Conservation (phyloP, 2,888 invertebrate species). For the Antheraea assamensis region DNA sequence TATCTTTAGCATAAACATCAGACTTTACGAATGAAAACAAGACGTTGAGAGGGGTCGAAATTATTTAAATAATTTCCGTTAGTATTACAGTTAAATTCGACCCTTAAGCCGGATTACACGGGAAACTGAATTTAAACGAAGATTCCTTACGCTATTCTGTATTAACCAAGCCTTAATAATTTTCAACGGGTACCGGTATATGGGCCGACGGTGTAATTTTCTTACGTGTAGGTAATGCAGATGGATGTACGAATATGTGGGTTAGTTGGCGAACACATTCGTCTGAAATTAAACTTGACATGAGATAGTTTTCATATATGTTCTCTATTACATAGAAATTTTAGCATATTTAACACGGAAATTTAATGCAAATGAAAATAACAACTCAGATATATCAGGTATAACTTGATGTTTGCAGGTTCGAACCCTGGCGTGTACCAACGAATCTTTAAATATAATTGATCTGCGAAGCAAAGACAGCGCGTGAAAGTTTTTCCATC, state of each 20-base stretch:
- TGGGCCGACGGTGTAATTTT: constrained; percentile 3
- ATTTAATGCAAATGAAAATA: too few species aligned
- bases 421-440: too few species aligned
- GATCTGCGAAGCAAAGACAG: too few species aligned
- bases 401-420: too few species aligned
- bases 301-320: too few species aligned
- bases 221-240: constrained; percentile 1
- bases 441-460: too few species aligned
- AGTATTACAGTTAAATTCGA: constrained; percentile 4
- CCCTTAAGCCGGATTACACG: constrained; percentile 15
- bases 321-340: too few species aligned
- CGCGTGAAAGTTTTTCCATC: too few species aligned
- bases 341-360: too few species aligned
- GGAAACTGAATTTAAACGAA: constrained; percentile 23
- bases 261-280: not conserved
- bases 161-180: constrained; percentile 26
- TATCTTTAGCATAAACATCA: constrained; percentile 8
- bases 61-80: constrained; percentile 10
- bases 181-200: not conserved
- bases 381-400: too few species aligned
- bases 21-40: constrained; percentile 7
- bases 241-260: not conserved
- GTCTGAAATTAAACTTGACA: too few species aligned
- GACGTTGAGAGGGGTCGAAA: constrained; percentile 1
- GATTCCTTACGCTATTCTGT: constrained; percentile 29